Evolutionary conservation across 2,113 vertebrate genomes (phyloP), one percentile per base, ranked within the genome.

Genomic region (Pantherophis guttatus): DNA sequence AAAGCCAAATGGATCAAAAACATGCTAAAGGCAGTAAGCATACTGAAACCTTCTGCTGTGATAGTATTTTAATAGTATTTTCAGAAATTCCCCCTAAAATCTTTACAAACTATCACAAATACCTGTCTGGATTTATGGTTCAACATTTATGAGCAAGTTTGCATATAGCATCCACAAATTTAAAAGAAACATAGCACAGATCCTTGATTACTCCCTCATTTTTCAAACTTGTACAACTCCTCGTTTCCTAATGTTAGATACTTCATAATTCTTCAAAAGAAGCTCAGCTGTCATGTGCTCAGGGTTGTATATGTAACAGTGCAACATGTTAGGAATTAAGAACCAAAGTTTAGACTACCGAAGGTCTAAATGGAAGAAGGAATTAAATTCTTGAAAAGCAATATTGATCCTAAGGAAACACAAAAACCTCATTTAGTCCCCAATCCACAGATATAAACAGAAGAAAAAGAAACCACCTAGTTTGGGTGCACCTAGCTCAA

Each of bases 1-100:
- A 93, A 93, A 58, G n/a, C 55, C 88, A 90, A 87, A 86, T 54
- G 75, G 70, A 86, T 90, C 54, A 81, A 93, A 90, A 85, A n/a
- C 88, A 90, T 33, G 39, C 86, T 93, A 87, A 90, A 90, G 52
- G 48, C 75, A 62, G 29, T 81, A 90, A 62, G 92, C 29, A 86
- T 44, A 85, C 62, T 87, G 75, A 86, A 87, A 33, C n/a, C 57
- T 86, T 90, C 48, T 87, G 75, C 57, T 62, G 92, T 93, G 75
- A 93, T 44, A 50, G 89, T 86, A 93, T 54, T 58, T 48, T 90
- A 93, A 93, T 90, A 89, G 75, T n/a, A 90, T 93, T 93, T 90
- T 59, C 92, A 93, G 88, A 89, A 90, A 90, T 93, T 90, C 29
- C 48, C 44, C 86, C 54, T 90, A 93, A 93, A 93, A 90, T 57